These are phyloP conservation scores for Phocoena phocoena DNA, from an alignment of 2,113 vertebrate species.

Conservation along the genomic window DNA sequence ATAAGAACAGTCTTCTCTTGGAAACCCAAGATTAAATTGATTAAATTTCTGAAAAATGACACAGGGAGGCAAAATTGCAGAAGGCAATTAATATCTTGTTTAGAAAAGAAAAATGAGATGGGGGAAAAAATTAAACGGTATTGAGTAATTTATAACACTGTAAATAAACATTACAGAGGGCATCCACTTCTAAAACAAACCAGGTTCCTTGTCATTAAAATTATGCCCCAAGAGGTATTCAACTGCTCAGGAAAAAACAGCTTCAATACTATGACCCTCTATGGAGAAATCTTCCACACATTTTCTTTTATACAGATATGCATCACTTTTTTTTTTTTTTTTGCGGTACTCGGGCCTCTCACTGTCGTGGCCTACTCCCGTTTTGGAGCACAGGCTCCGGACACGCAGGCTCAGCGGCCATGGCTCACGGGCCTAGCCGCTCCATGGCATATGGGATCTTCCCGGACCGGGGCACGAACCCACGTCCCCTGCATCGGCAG, in stretches of 20 bases:
- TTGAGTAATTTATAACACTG: neutral
- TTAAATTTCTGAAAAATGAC: neutral
- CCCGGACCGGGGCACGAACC: too few relatives aligned
- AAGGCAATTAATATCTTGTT: neutral
- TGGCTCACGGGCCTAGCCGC: too few relatives aligned
- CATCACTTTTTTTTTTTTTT: neutral
- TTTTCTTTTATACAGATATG: neutral
- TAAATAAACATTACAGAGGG: neutral
- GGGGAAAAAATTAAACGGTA: neutral
- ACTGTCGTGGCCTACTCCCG: too few relatives aligned
- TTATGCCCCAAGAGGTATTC: neutral
- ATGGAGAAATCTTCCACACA: neutral
- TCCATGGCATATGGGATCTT: too few relatives aligned
- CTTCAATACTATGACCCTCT: neutral
- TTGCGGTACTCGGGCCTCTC: too few relatives aligned
- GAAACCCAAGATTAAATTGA: neutral
- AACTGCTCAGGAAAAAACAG: neutral
- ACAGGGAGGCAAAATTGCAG: rapidly evolving
- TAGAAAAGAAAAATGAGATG: neutral
- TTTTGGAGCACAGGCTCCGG: too few relatives aligned
- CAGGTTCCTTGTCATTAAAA: neutral
- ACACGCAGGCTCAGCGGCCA: too few relatives aligned
- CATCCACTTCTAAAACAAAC: neutral
- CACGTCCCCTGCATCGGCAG: too few relatives aligned
- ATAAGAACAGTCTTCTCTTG: neutral